Percentiles rank a stretch among this genome's conserved stretches.
These are phyloP conservation scores for Amphilophus citrinellus DNA, from an alignment of 2,113 vertebrate species.

Conservation along the genomic window DNA sequence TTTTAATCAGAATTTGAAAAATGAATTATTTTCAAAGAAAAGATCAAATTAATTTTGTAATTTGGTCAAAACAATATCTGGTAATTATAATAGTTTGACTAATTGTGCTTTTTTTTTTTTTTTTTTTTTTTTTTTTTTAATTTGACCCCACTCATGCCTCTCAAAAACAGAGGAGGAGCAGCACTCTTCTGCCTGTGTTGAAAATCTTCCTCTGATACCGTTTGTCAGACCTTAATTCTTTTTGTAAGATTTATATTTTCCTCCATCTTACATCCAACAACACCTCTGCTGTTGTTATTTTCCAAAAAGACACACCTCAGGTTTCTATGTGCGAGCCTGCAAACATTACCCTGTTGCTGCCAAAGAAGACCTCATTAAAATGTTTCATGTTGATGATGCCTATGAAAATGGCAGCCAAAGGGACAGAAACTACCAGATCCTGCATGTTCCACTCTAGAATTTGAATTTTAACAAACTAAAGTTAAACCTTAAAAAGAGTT, in stretches of 20 bases:
- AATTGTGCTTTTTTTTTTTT: background rate
- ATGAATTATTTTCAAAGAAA: background rate
- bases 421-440: background rate
- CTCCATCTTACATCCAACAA: background rate
- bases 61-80: background rate
- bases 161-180: no score
- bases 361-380: constrained; percentile 12
- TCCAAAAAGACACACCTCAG: background rate
- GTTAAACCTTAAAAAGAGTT: background rate
- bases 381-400: background rate
- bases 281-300: background rate
- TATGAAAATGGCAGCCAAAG: background rate
- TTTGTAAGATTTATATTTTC: background rate
- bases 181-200: no score
- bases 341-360: constrained; percentile 1
- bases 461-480: background rate
- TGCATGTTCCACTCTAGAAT: background rate
- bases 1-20: background rate
- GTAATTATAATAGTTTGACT: background rate
- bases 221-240: background rate
- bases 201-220: no score
- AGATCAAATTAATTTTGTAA: background rate
- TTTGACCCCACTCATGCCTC: background rate
- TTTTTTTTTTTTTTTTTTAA: background rate
- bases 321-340: background rate